Percentiles rank a stretch among this genome's conserved stretches.
Evolutionary conservation across 2,797 vertebrate genomes (phyloP).

Genomic region (Lithobates sylvaticus): DNA sequence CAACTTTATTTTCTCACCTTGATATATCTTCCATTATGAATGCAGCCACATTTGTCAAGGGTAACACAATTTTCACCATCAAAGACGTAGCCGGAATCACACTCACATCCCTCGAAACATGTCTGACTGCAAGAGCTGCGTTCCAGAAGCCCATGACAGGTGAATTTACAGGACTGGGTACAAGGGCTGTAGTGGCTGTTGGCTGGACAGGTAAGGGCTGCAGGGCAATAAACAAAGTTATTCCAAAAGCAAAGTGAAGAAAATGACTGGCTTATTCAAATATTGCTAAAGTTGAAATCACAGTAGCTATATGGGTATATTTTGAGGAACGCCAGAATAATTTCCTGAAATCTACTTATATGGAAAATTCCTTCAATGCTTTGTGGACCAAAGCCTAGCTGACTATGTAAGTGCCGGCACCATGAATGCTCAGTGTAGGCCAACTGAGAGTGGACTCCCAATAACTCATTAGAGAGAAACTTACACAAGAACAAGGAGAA

Average conservation of each 20-base stretch:
- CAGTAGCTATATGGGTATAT: too few relatives aligned
- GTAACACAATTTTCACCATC: conserved; percentile 72
- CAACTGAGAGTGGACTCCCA: too few relatives aligned
- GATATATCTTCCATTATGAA: conserved; percentile 66
- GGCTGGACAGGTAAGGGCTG: conserved; percentile 70
- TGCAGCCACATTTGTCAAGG: conserved; percentile 73
- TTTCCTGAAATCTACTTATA: too few relatives aligned
- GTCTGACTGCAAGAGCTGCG: conserved; percentile 65
- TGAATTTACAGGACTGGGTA: conserved; percentile 69
- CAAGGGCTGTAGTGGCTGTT: conserved; percentile 77
- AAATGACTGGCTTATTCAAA: too few relatives aligned
- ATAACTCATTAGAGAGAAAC: too few relatives aligned
- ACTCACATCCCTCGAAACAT: conserved; percentile 78
- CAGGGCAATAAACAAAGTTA: neutral
- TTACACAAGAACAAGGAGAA: too few relatives aligned
- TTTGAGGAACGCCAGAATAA: too few relatives aligned
- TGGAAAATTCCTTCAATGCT: too few relatives aligned
- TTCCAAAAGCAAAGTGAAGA: neutral
- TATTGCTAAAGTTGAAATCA: too few relatives aligned
- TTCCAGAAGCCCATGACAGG: conserved; percentile 66
- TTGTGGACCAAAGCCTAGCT: too few relatives aligned
- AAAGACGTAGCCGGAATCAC: conserved; percentile 71
- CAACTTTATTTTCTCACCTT: conserved; percentile 26
- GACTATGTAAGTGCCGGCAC: too few relatives aligned
- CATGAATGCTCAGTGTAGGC: too few relatives aligned